Base-by-base conservation (phyloP, 2,797 vertebrate genomes). In the Ceryle rudis region DNA sequence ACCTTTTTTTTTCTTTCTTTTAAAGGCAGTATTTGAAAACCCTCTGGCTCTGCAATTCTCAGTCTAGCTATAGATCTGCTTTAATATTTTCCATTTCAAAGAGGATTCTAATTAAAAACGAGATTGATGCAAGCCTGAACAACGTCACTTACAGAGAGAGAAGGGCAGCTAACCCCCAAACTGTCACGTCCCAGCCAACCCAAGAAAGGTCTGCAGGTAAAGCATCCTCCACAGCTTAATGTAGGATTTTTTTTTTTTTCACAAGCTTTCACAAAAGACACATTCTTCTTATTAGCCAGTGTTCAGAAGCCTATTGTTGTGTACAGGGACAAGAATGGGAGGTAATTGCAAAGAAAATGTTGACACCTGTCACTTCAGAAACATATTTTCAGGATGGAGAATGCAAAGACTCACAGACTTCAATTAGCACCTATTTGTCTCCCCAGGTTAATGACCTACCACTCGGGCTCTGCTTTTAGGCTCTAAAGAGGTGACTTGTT, bases 61-160 rank as follows among this genome's bases (percentile, higher is more conserved):
- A 23, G 55, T 37, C 94, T 89, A 67, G 70, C 77, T 84, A 93
- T 17, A 92, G 75, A 89, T 89, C 67, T 84, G 70, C 83, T 96
- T 95, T 91, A 92, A 90, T 93, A 94, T 94, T 95, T 96, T 92
- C 93, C 60, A 88, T 93, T 95, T 97, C 94, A 96, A 89, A 97
- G 85, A 84, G 46, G 66, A 80, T 31, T 90, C 85, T 91, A 90
- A 96, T 87, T 94, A 95, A 93, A 96, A 88, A 31, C 0, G 3
- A 94, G 89, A 89, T 46, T 57, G 81, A 95, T 86, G 74, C 91
- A 89, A 93, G 81, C 44, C 92, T 66, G 61, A 96, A 93, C 89
- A 90, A 93, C 7, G 16, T 64, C 88, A 85, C 86, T 80, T 66
- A 47, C 28, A 81, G 55, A 58, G 3, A 57, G 64, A 61, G 62